These are phyloP conservation scores for Trachelus stipa DNA, from an alignment of 2,888 invertebrate genomes.

Conservation along the genomic window DNA sequence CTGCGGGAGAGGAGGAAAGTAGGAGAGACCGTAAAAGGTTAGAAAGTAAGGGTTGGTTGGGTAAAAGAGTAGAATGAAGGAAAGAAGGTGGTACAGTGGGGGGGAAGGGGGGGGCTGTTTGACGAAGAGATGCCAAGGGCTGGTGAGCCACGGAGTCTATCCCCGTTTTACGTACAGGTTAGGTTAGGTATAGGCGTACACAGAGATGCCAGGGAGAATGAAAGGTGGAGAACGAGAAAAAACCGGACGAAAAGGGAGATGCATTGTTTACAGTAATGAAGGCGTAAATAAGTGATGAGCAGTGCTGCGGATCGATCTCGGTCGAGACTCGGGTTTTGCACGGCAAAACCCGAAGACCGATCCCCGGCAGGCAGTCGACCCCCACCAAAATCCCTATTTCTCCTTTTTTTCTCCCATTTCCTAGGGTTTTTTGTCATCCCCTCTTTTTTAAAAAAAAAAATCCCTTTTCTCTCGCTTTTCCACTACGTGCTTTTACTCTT, in stretches of 20 bases:
- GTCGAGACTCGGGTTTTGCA: constrained; percentile 23
- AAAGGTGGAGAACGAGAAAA: constrained; percentile 21
- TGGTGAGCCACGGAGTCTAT: too few relatives aligned
- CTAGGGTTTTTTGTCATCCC: too few relatives aligned
- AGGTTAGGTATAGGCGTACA: constrained; percentile 6
- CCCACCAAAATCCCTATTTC: constrained; percentile 34
- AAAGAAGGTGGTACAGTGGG: constrained; percentile 12
- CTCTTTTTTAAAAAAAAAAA: too few relatives aligned
- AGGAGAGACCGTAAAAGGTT: neutral
- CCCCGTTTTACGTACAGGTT: too few relatives aligned
- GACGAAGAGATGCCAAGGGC: neutral
- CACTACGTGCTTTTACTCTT: too few relatives aligned
- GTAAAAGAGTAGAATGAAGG: constrained; percentile 25
- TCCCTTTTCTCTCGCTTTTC: too few relatives aligned
- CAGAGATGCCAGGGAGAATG: constrained; percentile 16
- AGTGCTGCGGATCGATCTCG: constrained; percentile 51
- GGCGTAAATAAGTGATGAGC: constrained; percentile 61
- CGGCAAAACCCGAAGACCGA: constrained; percentile 13
- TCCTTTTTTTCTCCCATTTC: constrained; percentile 31
- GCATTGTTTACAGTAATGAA: constrained; percentile 63
- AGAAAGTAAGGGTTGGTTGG: constrained; percentile 22
- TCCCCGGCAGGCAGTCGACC: constrained; percentile 19
- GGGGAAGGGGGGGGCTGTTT: neutral
- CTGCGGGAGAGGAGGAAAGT: constrained; percentile 36
- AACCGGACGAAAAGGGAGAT: constrained; percentile 45